phyloP scores from a whole-genome alignment of 2,888 invertebrate genomes.

The Metellina segmentata region DNA sequence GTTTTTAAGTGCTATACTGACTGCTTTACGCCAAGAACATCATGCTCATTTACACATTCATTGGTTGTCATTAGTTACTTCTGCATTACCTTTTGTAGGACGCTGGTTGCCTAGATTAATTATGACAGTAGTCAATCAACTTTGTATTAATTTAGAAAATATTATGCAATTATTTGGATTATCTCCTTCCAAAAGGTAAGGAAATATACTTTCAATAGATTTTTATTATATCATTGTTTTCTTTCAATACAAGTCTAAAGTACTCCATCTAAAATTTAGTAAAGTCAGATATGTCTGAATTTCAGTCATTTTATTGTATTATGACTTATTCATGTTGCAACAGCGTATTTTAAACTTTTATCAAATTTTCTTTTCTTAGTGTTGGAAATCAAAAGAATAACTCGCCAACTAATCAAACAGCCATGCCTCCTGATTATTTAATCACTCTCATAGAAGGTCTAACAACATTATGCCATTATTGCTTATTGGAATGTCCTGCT shows the following conservation, averaged over 20 bases:
- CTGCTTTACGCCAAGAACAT: conserved; percentile 87
- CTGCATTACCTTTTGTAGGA: conserved; percentile 89
- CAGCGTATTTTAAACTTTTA: background rate
- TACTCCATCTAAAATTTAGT: background rate
- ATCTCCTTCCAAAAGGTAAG: conserved; percentile 38
- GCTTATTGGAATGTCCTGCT: conserved; percentile 84
- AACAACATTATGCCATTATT: conserved; percentile 90
- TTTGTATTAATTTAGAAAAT: conserved; percentile 88
- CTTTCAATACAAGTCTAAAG: background rate
- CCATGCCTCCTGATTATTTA: conserved; percentile 88
- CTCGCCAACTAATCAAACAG: background rate
- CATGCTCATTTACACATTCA: conserved; percentile 89
- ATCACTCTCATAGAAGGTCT: conserved; percentile 89
- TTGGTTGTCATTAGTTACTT: conserved; percentile 91
- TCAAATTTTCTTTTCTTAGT: conserved; percentile 34
- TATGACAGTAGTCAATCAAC: conserved; percentile 88
- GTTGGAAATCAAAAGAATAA: conserved; percentile 26
- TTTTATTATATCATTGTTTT: conserved; percentile 4
- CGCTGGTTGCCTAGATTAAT: conserved; percentile 89
- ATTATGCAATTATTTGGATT: conserved; percentile 46
- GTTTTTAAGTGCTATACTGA: conserved; percentile 89
- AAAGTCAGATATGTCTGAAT: background rate
- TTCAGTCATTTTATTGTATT: background rate
- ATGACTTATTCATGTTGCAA: too few species aligned
- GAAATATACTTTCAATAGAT: background rate